Conservation (phyloP, 2,888 invertebrate species). For the Stenoptilia bipunctidactyla region DNA sequence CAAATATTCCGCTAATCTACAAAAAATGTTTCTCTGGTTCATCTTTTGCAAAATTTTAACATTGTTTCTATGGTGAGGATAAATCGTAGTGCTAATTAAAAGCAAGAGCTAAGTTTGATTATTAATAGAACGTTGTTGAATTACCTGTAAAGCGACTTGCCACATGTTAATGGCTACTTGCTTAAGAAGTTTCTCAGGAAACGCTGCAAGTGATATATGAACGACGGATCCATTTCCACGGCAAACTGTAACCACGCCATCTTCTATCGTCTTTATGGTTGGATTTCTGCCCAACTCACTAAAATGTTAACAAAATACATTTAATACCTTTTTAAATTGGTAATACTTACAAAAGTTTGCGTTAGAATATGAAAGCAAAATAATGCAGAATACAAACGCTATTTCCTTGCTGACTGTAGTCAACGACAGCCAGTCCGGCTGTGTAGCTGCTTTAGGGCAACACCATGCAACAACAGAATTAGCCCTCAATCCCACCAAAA, state of each 20-base stretch:
- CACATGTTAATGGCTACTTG: slow-evolving; percentile 81
- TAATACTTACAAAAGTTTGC: too few species aligned
- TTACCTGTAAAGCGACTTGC: slow-evolving; percentile 85
- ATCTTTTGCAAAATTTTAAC: too few species aligned
- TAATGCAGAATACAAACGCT: slow-evolving; percentile 29
- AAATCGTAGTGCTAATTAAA: too few species aligned
- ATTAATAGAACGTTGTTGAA: too few species aligned
- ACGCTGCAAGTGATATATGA: slow-evolving; percentile 79
- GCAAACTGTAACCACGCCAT: slow-evolving; percentile 86
- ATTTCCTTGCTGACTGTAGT: slow-evolving; percentile 58
- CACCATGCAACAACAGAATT: slow-evolving; percentile 60
- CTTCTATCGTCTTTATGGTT: slow-evolving; percentile 83
- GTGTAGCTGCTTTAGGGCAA: slow-evolving; percentile 47
- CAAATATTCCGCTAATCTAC: too few species aligned
- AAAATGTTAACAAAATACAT: slow-evolving; percentile 6
- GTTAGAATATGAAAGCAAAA: background rate
- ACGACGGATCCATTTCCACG: slow-evolving; percentile 91
- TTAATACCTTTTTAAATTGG: slow-evolving; percentile 6
- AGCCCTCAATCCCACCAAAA: slow-evolving; percentile 54
- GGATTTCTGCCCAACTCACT: slow-evolving; percentile 93
- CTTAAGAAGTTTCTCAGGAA: slow-evolving; percentile 71
- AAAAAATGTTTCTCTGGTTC: too few species aligned
- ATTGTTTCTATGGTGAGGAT: too few species aligned
- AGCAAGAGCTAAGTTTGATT: too few species aligned
- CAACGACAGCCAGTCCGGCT: slow-evolving; percentile 50